A percentile compares a stretch with the other conserved stretches of the same genome.
phyloP scores from a whole-genome alignment of 2,113 vertebrate species.

The Dipodomys stephensi region DNA sequence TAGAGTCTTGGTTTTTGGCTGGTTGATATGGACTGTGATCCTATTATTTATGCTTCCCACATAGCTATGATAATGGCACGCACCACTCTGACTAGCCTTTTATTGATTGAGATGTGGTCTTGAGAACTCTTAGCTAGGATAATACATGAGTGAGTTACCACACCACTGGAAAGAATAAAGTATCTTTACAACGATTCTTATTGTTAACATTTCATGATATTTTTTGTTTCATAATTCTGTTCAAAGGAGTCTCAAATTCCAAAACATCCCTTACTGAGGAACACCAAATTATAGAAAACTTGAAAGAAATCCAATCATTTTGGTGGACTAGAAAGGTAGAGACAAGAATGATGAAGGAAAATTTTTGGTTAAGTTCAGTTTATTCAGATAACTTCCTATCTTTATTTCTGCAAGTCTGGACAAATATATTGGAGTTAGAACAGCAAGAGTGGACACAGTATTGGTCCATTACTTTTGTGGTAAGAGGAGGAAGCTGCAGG shows the following conservation, averaged over 20 bases:
- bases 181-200: constrained; percentile 8
- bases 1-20: no score
- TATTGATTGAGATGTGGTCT: no score
- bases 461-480: not conserved
- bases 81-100: no score
- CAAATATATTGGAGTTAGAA: not conserved
- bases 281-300: not conserved
- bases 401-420: not conserved
- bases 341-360: not conserved
- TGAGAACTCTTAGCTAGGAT: no score
- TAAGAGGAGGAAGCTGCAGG: not conserved
- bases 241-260: constrained; percentile 9
- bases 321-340: not conserved
- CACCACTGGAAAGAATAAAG: not conserved
- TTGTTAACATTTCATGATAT: constrained; percentile 26
- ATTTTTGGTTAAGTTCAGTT: not conserved
- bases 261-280: not conserved
- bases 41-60: no score
- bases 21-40: no score
- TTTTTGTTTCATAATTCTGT: constrained; percentile 25
- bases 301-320: not conserved
- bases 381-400: not conserved
- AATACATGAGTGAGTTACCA: no score
- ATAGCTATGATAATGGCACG: no score
- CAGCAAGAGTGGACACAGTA: not conserved